A percentile compares a stretch with the other conserved stretches of the same genome.
phyloP scores from a whole-genome alignment of 1,140 invertebrate genomes.

The Ips nitidus region DNA sequence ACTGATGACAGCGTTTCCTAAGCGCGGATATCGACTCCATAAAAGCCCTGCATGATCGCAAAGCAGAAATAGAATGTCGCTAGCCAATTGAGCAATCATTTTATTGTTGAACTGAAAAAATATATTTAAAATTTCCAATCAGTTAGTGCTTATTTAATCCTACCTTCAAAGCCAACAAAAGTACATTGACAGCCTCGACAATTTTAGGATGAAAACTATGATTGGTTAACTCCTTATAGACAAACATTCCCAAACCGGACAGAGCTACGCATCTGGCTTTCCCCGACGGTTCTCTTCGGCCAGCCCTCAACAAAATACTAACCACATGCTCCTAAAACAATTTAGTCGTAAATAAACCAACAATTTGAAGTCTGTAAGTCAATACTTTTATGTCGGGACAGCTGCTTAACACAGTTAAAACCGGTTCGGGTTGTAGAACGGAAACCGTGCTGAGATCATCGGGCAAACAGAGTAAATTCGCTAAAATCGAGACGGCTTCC shows the following conservation, averaged over 20 bases:
- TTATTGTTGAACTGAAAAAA: conserved; percentile 77
- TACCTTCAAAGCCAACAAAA: conserved; percentile 83
- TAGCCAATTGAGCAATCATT: conserved; percentile 83
- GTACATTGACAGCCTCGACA: conserved; percentile 80
- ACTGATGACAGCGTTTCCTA: conserved; percentile 68
- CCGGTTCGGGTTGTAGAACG: conserved; percentile 76
- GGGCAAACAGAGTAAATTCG: conserved; percentile 81
- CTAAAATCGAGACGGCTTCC: conserved; percentile 90
- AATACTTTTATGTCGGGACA: conserved; percentile 79
- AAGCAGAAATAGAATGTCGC: conserved; percentile 78
- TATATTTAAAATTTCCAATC: conserved; percentile 9
- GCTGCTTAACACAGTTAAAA: conserved; percentile 66
- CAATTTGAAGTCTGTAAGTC: conserved; percentile 18
- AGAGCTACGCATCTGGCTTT: conserved; percentile 87
- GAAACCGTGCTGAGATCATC: conserved; percentile 74
- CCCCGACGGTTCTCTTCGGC: conserved; percentile 84
- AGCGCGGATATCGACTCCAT: conserved; percentile 73
- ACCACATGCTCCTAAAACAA: conserved; percentile 80
- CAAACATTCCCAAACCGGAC: conserved; percentile 83
- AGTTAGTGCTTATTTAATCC: neutral
- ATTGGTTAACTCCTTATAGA: conserved; percentile 74
- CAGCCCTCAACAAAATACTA: conserved; percentile 81
- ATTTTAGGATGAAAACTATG: conserved; percentile 69
- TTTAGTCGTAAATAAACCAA: conserved; percentile 32
- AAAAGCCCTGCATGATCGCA: conserved; percentile 78